phyloP scores from a whole-genome alignment of 2,888 invertebrate genomes.

The Drepana falcataria region DNA sequence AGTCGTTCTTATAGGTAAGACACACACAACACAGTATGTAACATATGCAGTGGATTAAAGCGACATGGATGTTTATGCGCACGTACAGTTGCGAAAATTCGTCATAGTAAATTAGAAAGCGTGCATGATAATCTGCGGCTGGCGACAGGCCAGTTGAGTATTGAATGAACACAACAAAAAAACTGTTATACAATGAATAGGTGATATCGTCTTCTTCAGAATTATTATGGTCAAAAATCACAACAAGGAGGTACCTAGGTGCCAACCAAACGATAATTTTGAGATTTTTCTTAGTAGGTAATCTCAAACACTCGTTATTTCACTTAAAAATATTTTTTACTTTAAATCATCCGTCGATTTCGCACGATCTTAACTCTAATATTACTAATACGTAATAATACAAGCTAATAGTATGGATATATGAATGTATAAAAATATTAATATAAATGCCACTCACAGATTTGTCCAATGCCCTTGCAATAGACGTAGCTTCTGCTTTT shows the following conservation, averaged over 20 bases:
- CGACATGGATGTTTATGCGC: slow-evolving; percentile 34
- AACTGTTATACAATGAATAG: slow-evolving; percentile 2
- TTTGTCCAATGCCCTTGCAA: slow-evolving; percentile 5
- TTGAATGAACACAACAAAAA: slow-evolving; percentile 18
- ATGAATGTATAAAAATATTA: slow-evolving; percentile 6
- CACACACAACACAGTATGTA: slow-evolving; percentile 8
- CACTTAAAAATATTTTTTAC: too few species aligned
- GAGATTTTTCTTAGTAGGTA: too few species aligned
- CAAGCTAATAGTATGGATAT: too few species aligned
- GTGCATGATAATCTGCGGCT: slow-evolving; percentile 40
- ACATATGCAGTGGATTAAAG: slow-evolving; percentile 32
- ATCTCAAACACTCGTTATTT: too few species aligned
- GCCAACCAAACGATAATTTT: too few species aligned
- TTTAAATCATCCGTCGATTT: too few species aligned
- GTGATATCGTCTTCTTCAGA: background rate
- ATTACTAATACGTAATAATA: too few species aligned
- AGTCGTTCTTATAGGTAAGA: background rate
- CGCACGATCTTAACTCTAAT: too few species aligned
- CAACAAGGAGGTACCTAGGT: too few species aligned
- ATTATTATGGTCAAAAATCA: background rate
- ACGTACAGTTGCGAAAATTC: slow-evolving; percentile 52
- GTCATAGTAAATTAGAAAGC: slow-evolving; percentile 73
- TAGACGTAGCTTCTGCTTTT: slow-evolving; percentile 8
- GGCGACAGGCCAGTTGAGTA: slow-evolving; percentile 24
- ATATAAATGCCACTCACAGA: slow-evolving; percentile 19